phyloP scores from a whole-genome alignment of 2,113 vertebrate genomes.

The Spea multiplicata region DNA sequence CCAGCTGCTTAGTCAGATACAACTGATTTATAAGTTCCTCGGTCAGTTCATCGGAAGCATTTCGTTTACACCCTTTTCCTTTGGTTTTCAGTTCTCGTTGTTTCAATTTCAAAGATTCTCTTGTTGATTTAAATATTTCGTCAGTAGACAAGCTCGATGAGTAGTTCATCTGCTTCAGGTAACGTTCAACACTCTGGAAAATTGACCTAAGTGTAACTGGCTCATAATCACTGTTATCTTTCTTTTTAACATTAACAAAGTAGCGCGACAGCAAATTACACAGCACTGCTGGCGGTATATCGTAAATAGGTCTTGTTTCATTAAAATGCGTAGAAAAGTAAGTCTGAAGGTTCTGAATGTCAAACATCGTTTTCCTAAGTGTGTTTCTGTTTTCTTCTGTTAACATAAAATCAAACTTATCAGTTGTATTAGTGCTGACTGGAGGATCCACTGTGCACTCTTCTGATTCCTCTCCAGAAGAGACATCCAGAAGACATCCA shows the following conservation, averaged over 20 bases:
- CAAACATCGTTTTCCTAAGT: constrained; percentile 11
- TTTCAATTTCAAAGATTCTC: constrained; percentile 8
- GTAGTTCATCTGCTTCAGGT: not conserved
- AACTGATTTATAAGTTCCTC: not conserved
- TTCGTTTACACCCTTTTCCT: constrained; percentile 23
- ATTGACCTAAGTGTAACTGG: not conserved
- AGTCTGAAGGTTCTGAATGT: constrained; percentile 14
- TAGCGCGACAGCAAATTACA: constrained; percentile 13
- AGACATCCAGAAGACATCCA: constrained; percentile 1
- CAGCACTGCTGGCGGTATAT: not conserved
- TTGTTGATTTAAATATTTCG: constrained; percentile 11
- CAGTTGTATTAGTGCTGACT: not conserved
- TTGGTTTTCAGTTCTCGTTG: not conserved
- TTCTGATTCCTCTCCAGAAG: constrained; percentile 5
- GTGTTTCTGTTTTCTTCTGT: constrained; percentile 19
- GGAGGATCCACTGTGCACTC: not conserved
- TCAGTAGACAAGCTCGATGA: not conserved
- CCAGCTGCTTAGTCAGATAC: constrained; percentile 16
- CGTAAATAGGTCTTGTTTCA: constrained; percentile 5
- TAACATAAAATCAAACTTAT: constrained; percentile 11
- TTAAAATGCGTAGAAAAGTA: constrained; percentile 19
- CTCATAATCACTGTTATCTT: constrained; percentile 3
- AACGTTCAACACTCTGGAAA: not conserved
- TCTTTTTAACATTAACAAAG: constrained; percentile 18
- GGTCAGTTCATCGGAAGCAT: constrained; percentile 13